phyloP scores from a whole-genome alignment of 2,113 vertebrate genomes.

The Crocuta crocuta region DNA sequence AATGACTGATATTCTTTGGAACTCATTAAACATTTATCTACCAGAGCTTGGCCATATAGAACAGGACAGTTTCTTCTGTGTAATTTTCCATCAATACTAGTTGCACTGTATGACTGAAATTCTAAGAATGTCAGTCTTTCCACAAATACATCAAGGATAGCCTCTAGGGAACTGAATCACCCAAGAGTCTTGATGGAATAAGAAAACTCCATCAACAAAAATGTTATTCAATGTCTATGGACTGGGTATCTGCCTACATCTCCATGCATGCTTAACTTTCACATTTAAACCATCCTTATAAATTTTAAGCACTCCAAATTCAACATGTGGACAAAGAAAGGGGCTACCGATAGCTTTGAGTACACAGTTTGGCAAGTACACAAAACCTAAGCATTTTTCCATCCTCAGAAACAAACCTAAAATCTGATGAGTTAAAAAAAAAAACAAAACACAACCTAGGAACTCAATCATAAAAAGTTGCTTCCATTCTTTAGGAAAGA shows the following conservation, averaged over 20 bases:
- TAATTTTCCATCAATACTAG: constrained; percentile 21
- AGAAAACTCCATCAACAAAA: not conserved
- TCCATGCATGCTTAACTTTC: constrained; percentile 3
- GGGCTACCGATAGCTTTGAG: not conserved
- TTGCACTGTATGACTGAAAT: not conserved
- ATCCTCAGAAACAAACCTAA: constrained; percentile 28
- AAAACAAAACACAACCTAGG: not conserved
- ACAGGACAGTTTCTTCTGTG: not conserved
- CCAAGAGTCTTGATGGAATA: not conserved
- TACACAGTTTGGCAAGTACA: not conserved
- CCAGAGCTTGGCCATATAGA: not conserved
- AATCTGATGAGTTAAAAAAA: not conserved
- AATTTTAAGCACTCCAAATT: constrained; percentile 42
- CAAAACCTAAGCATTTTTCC: not conserved
- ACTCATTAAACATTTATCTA: constrained; percentile 40
- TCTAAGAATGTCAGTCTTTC: not conserved
- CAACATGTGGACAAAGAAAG: not conserved
- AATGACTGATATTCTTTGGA: not conserved
- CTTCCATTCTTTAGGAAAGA: constrained; percentile 41
- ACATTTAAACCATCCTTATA: constrained; percentile 21
- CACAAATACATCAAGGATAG: constrained; percentile 31
- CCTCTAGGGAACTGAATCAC: not conserved
- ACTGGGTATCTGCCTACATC: not conserved
- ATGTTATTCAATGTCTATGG: not conserved
- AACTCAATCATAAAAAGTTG: constrained; percentile 19